phyloP scores from a whole-genome alignment of 2,797 vertebrate genomes.

The Sebastes variabilis region DNA sequence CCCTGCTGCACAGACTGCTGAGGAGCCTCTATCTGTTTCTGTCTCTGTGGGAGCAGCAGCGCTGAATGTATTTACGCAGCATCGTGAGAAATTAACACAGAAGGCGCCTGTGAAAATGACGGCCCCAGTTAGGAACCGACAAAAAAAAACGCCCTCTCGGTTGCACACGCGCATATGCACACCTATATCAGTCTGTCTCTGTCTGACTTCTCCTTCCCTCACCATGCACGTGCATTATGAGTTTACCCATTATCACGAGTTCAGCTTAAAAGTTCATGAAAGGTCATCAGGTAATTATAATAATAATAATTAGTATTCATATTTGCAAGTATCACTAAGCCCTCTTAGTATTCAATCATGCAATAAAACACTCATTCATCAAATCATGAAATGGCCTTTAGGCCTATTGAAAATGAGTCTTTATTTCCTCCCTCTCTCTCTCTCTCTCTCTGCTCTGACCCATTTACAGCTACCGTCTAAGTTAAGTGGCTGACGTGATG shows the following conservation, averaged over 20 bases:
- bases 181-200: not conserved
- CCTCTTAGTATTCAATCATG: conserved; percentile 1
- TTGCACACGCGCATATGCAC: not conserved
- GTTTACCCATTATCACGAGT: not conserved
- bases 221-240: not conserved
- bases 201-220: not conserved
- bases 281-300: conserved; percentile 15
- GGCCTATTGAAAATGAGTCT: conserved; percentile 38
- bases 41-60: conserved; percentile 38
- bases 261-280: not conserved
- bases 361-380: conserved; percentile 32
- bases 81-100: conserved; percentile 60
- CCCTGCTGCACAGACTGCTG: conserved; percentile 9
- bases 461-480: conserved; percentile 60
- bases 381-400: conserved; percentile 37
- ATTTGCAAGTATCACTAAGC: conserved; percentile 4
- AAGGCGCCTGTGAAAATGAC: conserved; percentile 56
- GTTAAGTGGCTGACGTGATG: conserved; percentile 54
- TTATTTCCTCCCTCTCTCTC: not conserved
- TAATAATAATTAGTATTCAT: not conserved
- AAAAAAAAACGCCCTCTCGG: not conserved
- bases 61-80: conserved; percentile 69
- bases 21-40: conserved; percentile 15
- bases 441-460: conserved; percentile 52
- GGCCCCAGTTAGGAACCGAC: not conserved